Evolutionary conservation across 53 echinoderm and acorn worm species (phyloP), one percentile per base, ranked within the genome.

Genomic region (Hippasteria phrygiana): DNA sequence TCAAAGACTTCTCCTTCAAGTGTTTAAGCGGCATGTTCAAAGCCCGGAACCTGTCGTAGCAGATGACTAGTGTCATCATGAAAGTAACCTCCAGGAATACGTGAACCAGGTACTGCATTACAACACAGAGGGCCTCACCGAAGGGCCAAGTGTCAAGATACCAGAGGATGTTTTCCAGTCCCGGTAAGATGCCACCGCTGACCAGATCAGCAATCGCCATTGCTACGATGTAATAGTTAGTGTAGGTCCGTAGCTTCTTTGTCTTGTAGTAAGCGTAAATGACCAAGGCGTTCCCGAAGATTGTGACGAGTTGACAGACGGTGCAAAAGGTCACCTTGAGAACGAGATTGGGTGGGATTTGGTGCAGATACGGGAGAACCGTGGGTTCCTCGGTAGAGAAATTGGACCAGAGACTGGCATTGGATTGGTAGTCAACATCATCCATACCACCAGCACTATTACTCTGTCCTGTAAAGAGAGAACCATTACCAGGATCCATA

Each of bases 221-320:
- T n/a, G 84, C 75, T 5, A 84, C 74, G 38, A 90, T 75, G 84
- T 83, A 84, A 32, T 90, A 67, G 75, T 90, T 90, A 45, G 71
- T 90, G 84, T 90, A 90, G 0, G 90, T 90, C n/a, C 90, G 90
- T 0, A 90, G 82, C 2, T 53, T 72, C 27, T 71, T 80, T 38
- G 83, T 83, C 43, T 75, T 83, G 13, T 43, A 34, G 66, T 83
- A 90, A 9, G 90, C 83, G 65, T 59, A 22, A 13, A 90, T 14
- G 17, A 90, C 90, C 6, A 90, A 37, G 0, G 62, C 16, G 29
- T 90, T 90, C 9, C 90, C 90, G 24, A 65, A 45, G 33, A 90
- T 54, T 0, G 90, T 89, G n/a, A 24, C 20, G 7, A 59, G 16
- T 7, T 24, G 3, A 59, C n/a, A 3, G 59, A 59, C 59, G 22